phyloP scores from a whole-genome alignment of 1,140 invertebrate species.

The Habropoda laboriosa region DNA sequence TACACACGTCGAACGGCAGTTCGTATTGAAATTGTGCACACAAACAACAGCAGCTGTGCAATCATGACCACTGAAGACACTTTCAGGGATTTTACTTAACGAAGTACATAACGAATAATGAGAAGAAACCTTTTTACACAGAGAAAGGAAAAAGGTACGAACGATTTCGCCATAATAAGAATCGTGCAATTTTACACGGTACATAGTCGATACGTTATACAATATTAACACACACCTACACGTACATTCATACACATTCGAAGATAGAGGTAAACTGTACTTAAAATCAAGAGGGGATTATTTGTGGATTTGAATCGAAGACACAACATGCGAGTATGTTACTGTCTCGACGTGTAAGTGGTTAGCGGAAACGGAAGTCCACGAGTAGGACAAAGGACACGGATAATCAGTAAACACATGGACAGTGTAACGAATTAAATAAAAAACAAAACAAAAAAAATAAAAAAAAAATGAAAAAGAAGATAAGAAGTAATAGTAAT shows the following conservation, averaged over 20 bases:
- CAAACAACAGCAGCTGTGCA: not conserved
- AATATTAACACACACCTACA: not conserved
- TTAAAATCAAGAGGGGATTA: not conserved
- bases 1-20: not conserved
- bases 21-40: too few relatives aligned
- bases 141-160: not conserved
- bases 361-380: slow-evolving; percentile 14
- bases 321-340: not conserved
- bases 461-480: not conserved
- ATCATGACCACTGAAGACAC: slow-evolving; percentile 1
- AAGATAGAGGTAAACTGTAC: not conserved
- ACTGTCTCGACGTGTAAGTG: not conserved
- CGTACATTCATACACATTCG: too few relatives aligned
- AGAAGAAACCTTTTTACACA: not conserved
- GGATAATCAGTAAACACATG: not conserved
- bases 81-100: slow-evolving; percentile 9
- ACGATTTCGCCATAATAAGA: not conserved
- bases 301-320: not conserved
- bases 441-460: not conserved
- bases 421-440: not conserved
- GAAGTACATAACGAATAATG: not conserved
- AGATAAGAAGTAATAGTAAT: too few relatives aligned
- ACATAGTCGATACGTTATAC: not conserved
- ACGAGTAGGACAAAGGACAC: not conserved
- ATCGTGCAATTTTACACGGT: not conserved